Percentiles rank a stretch among this genome's conserved stretches.
Evolutionary conservation across 2,888 invertebrate species (phyloP).

Genomic region (Ptychoptera albimana): DNA sequence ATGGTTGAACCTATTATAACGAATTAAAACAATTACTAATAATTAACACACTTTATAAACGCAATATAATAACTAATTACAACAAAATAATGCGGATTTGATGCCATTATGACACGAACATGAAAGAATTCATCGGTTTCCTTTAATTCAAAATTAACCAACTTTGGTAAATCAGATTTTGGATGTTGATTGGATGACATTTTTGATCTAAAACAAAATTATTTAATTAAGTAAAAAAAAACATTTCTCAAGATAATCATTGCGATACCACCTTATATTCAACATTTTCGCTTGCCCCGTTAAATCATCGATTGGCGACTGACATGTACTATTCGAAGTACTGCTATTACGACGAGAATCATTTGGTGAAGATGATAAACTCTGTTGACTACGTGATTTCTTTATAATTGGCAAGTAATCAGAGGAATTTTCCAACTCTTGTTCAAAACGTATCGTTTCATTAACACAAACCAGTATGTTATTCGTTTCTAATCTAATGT

Average conservation of each 20-base stretch:
- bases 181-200: neutral
- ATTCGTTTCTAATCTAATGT: conserved; percentile 46
- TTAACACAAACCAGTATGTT: conserved; percentile 53
- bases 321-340: no score
- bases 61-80: conserved; percentile 12
- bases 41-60: neutral
- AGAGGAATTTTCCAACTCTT: conserved; percentile 32
- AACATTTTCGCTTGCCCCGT: no score
- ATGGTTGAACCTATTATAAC: conserved; percentile 36
- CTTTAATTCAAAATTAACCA: conserved; percentile 11
- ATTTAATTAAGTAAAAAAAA: neutral
- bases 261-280: no score
- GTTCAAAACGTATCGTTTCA: conserved; percentile 47
- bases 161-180: neutral
- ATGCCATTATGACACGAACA: conserved; percentile 56
- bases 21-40: conserved; percentile 3
- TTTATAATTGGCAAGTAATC: neutral
- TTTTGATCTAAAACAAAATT: neutral
- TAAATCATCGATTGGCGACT: no score
- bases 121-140: conserved; percentile 42
- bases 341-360: no score
- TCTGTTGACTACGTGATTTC: neutral
- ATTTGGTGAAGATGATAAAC: neutral
- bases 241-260: no score
- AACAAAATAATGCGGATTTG: conserved; percentile 42